A percentile compares a stretch with the other conserved stretches of the same genome.
Evolutionary conservation across 2,797 vertebrate species (phyloP).

Genomic region (Synaphobranchus kaupii): DNA sequence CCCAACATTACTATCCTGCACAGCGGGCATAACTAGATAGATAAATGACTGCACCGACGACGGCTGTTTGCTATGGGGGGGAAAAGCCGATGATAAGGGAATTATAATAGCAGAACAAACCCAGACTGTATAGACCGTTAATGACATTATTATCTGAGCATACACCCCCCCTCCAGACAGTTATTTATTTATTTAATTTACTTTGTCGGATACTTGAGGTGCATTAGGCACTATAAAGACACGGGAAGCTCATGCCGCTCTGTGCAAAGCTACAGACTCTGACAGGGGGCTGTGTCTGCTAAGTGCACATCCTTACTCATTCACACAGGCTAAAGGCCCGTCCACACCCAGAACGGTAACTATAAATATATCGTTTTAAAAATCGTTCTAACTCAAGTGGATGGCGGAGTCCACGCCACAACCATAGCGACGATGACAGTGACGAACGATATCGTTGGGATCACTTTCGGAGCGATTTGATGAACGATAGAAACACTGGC

Average conservation of each 20-base stretch:
- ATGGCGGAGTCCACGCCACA: too few relatives aligned
- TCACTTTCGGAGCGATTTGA: too few relatives aligned
- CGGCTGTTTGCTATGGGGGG: not conserved
- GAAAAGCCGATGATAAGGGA: not conserved
- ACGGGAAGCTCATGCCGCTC: not conserved
- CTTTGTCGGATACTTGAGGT: not conserved
- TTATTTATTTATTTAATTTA: not conserved
- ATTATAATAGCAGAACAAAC: not conserved
- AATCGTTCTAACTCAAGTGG: too few relatives aligned
- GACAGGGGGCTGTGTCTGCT: not conserved
- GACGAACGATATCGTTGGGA: too few relatives aligned
- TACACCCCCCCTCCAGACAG: not conserved
- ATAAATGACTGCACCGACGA: constrained; percentile 14
- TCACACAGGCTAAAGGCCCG: not conserved
- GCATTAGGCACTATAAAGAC: not conserved
- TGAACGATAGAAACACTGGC: too few relatives aligned
- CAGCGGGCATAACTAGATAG: constrained; percentile 1
- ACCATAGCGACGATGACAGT: too few relatives aligned
- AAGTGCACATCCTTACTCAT: not conserved
- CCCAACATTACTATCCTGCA: not conserved
- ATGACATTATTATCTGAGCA: constrained; percentile 18
- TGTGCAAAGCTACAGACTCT: not conserved
- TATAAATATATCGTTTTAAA: too few relatives aligned
- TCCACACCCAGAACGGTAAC: too few relatives aligned
- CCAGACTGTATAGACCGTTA: not conserved